phyloP scores from a whole-genome alignment of 2,888 invertebrate genomes.

The Geotrupes spiniger region DNA sequence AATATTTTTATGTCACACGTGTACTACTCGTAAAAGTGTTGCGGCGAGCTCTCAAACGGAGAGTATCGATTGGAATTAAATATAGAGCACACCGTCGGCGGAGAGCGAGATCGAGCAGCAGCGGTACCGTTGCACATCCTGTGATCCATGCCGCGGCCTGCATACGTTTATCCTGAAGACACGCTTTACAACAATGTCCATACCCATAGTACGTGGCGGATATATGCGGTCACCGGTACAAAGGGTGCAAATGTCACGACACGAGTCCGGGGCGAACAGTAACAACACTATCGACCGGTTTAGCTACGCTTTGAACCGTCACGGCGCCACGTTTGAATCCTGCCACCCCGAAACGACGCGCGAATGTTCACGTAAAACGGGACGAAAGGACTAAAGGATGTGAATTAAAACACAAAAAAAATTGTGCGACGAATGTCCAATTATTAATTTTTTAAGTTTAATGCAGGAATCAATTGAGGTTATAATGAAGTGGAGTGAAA shows the following conservation, averaged over 20 bases:
- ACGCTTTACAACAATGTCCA: constrained; percentile 19
- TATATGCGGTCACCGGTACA: constrained; percentile 10
- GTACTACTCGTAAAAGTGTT: too few relatives aligned
- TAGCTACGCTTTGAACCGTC: constrained; percentile 17
- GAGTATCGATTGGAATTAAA: constrained; percentile 21
- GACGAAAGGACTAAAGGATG: too few relatives aligned
- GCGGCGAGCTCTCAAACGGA: too few relatives aligned
- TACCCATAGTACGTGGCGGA: too few relatives aligned
- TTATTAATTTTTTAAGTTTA: too few relatives aligned
- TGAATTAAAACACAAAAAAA: too few relatives aligned
- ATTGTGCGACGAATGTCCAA: too few relatives aligned
- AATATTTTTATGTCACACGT: neutral
- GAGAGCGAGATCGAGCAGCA: constrained; percentile 14
- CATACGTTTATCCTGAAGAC: constrained; percentile 22
- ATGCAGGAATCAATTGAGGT: too few relatives aligned
- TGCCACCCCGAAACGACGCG: constrained; percentile 10
- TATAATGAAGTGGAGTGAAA: too few relatives aligned
- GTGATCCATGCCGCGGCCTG: constrained; percentile 18
- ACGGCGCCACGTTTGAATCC: constrained; percentile 13
- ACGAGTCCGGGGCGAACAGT: constrained; percentile 16
- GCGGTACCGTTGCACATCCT: constrained; percentile 13
- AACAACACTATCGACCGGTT: constrained; percentile 24
- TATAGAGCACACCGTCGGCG: constrained; percentile 16
- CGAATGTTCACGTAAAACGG: too few relatives aligned
- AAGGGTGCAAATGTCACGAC: constrained; percentile 15